Evolutionary conservation across 2,888 invertebrate genomes (phyloP).

Genomic region (Nemapogon koenigi): DNA sequence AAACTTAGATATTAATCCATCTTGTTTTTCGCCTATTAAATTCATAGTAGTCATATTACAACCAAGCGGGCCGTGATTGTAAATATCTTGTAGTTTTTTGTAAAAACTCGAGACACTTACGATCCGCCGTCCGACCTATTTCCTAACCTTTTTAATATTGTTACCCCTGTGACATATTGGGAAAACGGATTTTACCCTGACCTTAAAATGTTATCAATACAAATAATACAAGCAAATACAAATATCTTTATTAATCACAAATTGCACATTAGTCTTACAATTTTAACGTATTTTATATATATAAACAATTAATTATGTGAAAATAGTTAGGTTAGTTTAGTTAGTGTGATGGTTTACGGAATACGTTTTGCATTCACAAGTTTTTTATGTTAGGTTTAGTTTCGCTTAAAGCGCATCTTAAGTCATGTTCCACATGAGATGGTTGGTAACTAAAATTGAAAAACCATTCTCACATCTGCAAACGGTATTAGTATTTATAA

Average conservation of each 20-base stretch:
- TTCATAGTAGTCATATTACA: not conserved
- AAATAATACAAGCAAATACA: constrained; percentile 10
- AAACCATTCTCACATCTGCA: constrained; percentile 18
- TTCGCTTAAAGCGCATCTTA: constrained; percentile 14
- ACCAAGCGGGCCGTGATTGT: not conserved
- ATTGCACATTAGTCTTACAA: constrained; percentile 10
- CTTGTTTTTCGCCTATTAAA: constrained; percentile 1
- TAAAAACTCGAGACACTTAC: not conserved
- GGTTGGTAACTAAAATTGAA: constrained; percentile 15
- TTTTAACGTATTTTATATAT: constrained; percentile 9
- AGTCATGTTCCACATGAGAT: constrained; percentile 16
- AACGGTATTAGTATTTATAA: constrained; percentile 17
- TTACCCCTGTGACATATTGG: constrained; percentile 5
- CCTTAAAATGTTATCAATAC: constrained; percentile 8
- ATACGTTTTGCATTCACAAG: constrained; percentile 14
- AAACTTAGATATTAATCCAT: constrained; percentile 2
- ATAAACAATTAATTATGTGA: constrained; percentile 1
- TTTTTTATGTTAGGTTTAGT: constrained; percentile 4
- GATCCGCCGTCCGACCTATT: constrained; percentile 6
- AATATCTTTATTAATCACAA: constrained; percentile 11
- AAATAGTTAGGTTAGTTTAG: constrained; percentile 3
- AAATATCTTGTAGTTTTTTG: not conserved
- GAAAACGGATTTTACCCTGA: constrained; percentile 2
- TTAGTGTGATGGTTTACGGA: constrained; percentile 14
- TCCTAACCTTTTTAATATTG: constrained; percentile 13